Percentiles rank a stretch among this genome's conserved stretches.
phyloP scores from a whole-genome alignment of 1,140 invertebrate genomes.

The Penaeus chinensis region DNA sequence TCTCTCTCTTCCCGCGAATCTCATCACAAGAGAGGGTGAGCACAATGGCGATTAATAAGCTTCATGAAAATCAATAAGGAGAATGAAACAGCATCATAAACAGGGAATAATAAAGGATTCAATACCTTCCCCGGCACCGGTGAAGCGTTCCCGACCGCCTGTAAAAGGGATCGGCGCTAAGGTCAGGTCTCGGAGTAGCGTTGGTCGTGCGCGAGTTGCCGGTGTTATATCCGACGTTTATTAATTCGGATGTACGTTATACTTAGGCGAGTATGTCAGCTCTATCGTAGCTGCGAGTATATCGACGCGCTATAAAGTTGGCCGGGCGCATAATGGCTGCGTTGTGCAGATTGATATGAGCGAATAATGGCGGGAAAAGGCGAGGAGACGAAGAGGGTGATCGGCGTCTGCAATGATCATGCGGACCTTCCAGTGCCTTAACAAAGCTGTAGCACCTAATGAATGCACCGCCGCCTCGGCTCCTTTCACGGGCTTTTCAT shows the following conservation, averaged over 20 bases:
- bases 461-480: too few species aligned
- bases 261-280: not conserved
- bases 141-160: not conserved
- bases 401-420: not conserved
- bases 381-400: not conserved
- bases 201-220: constrained; percentile 4
- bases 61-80: not conserved
- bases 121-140: constrained; percentile 13
- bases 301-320: not conserved
- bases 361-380: not conserved
- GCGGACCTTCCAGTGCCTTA: not conserved
- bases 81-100: constrained; percentile 30
- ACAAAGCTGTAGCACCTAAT: too few species aligned
- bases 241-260: not conserved
- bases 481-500: too few species aligned
- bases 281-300: not conserved
- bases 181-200: too few species aligned
- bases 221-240: constrained; percentile 18
- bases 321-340: not conserved
- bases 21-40: too few species aligned
- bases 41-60: constrained; percentile 1
- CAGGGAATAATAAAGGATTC: constrained; percentile 10
- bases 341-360: too few species aligned
- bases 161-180: too few species aligned
- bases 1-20: not conserved